Evolutionary conservation across 2,888 invertebrate genomes (phyloP), one percentile per base, ranked within the genome.

Genomic region (Nemapogon koenigi): DNA sequence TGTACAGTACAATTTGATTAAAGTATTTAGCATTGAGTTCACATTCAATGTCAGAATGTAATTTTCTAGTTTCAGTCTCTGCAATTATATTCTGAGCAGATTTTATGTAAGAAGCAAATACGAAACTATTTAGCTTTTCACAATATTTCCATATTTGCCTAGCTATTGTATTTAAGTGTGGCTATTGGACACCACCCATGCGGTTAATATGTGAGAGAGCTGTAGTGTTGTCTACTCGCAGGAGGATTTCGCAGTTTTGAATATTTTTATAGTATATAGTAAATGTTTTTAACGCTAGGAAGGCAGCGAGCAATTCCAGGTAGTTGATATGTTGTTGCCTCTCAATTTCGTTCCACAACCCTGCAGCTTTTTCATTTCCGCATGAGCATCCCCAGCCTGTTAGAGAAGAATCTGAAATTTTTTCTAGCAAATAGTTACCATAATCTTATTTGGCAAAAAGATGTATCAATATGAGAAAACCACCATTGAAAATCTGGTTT

Each of bases 351-450:
- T 26, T 17, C 41, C 41, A 41, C 16, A 10, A 16, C 2, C 51
- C 50, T 16, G 42, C 39, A 29, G 43, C 39, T 15, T 19, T 41
- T n/a, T 35, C 16, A 19, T 33, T 35, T n/a, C 41, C 16, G 32
- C 45, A 48, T 30, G 19, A 26, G 8, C 40, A 44, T 10, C 49
- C 47, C 48, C 49, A 49, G 3, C 49, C 51, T 7, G 46, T 42
- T 10, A 15, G 27, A 11, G 50, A 51, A 8, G 50, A 48, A 39
- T 51, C 51, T 14, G 47, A 39, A 17, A 42, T 51, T 26, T 51
- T 48, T 41, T 48, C 48, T 15, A 41, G 16, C 4, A 11, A 11
- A 22, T 44, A 47, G 11, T 40, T 27, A 13, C 43, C 19, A 8
- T 22, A n/a, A 4, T 28, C 14, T 27, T 2, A 39, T 35, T 8